phyloP scores from a whole-genome alignment of 2,113 vertebrate species.

The Tinamus guttatus region DNA sequence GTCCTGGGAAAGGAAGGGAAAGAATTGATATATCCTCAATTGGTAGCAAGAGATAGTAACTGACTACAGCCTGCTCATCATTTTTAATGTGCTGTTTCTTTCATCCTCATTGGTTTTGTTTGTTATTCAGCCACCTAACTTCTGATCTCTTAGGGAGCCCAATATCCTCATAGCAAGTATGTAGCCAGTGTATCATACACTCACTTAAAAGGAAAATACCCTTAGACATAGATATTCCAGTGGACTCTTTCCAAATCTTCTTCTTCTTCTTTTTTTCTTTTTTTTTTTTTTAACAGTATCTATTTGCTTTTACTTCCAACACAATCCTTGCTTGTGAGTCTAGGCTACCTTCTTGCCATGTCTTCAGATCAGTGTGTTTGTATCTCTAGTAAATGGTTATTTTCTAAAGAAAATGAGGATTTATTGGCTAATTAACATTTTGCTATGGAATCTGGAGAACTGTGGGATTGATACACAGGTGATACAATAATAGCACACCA shows the following conservation, averaged over 20 bases:
- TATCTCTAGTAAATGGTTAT: not conserved
- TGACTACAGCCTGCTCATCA: not conserved
- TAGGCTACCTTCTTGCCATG: not conserved
- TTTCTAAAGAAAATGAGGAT: not conserved
- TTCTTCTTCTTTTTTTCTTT: not conserved
- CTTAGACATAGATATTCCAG: not conserved
- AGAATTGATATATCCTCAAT: not conserved
- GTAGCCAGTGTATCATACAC: not conserved
- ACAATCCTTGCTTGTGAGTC: not conserved
- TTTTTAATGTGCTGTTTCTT: not conserved
- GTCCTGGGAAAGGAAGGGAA: not conserved
- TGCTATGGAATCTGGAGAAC: not conserved
- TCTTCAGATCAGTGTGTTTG: not conserved
- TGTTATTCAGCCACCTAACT: not conserved
- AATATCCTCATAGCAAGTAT: not conserved
- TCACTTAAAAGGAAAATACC: not conserved
- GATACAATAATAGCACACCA: not conserved
- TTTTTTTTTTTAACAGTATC: not conserved
- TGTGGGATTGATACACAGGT: not conserved
- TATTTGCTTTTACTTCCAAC: not conserved
- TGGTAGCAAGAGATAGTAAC: not conserved
- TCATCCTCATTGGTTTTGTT: not conserved
- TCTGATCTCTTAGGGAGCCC: not conserved
- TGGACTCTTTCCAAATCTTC: not conserved
- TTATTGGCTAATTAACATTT: not conserved